These are phyloP conservation scores for Magallana ariakensis DNA, from an alignment of 1,140 invertebrate species.

Conservation along the genomic window DNA sequence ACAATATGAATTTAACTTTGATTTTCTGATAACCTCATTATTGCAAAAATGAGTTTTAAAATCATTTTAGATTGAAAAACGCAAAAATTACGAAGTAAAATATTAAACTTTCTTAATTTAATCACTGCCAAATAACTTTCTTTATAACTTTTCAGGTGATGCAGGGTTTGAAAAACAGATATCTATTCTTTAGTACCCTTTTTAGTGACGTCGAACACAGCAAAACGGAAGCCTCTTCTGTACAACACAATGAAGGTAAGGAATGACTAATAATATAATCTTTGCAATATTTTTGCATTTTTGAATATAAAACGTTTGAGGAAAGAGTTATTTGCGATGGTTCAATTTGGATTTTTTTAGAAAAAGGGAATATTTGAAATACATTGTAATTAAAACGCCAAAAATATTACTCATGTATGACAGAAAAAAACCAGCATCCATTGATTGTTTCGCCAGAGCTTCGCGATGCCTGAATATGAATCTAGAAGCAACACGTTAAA, in stretches of 20 bases:
- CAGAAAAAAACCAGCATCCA: background rate
- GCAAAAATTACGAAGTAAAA: background rate
- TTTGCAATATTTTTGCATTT: background rate
- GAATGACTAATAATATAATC: background rate
- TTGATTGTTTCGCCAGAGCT: no score
- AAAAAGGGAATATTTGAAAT: background rate
- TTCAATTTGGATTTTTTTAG: background rate
- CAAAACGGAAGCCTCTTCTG: background rate
- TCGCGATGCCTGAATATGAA: no score
- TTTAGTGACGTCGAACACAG: background rate
- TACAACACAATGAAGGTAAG: background rate
- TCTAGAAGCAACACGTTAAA: no score
- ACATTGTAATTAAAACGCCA: background rate
- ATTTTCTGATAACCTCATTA: background rate
- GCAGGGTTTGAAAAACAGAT: background rate
- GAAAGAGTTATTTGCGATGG: fast-evolving
- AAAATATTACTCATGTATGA: background rate
- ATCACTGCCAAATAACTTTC: background rate
- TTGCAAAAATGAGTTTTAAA: background rate
- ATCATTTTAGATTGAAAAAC: background rate
- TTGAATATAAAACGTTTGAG: no score
- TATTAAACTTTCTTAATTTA: background rate
- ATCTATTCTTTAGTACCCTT: background rate
- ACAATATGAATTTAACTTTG: background rate
- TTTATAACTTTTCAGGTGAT: background rate